phyloP scores from a whole-genome alignment of 2,113 vertebrate genomes.

The Dicaeum eximium region DNA sequence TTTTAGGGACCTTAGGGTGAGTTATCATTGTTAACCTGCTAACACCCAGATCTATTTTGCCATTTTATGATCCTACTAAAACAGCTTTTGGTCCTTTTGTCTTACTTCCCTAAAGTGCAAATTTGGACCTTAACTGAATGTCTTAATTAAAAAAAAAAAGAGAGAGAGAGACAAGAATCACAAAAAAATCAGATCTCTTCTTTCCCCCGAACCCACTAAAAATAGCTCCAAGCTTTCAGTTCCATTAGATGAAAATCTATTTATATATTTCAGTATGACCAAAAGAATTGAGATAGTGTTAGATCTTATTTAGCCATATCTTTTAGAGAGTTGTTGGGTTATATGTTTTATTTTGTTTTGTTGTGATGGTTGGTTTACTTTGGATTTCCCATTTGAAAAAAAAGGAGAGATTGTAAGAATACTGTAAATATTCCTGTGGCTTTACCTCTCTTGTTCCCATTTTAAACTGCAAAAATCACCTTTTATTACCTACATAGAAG shows the following conservation, averaged over 20 bases:
- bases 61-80: constrained; percentile 26
- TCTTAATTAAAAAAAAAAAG: not conserved
- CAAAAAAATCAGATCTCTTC: not conserved
- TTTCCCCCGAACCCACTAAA: not conserved
- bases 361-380: not conserved
- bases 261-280: not conserved
- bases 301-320: not conserved
- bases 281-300: not conserved
- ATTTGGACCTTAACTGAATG: not conserved
- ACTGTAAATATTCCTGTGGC: not conserved
- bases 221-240: not conserved
- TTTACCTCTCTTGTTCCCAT: not conserved
- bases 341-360: not conserved
- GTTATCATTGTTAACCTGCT: constrained; percentile 48
- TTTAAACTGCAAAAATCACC: not conserved
- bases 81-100: constrained; percentile 14
- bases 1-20: constrained; percentile 44
- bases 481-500: not conserved
- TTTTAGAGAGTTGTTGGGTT: not conserved
- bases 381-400: not conserved
- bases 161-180: not conserved
- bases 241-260: not conserved
- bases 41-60: constrained; percentile 45
- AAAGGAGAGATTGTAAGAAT: not conserved
- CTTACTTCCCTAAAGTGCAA: not conserved